Evolutionary conservation across 2,888 invertebrate genomes (phyloP), one percentile per base, ranked within the genome.

Genomic region (Eupeodes luniger): DNA sequence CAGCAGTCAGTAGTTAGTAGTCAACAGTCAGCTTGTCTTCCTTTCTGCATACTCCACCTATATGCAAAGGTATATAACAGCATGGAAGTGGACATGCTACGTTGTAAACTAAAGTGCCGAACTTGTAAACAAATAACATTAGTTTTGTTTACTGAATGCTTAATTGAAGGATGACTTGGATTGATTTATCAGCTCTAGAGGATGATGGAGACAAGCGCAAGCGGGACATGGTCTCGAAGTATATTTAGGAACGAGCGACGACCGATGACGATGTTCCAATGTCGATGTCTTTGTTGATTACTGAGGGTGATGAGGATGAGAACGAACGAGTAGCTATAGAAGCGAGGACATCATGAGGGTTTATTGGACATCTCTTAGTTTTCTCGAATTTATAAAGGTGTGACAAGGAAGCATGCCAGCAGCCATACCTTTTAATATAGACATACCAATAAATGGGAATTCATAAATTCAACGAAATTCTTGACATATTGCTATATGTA

Each of bases 121-220:
- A 86, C 83, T 83, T 86, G 86, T 86, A 86, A 86, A 86, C 86
- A 86, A 83, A 83, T 79, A 86, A 79, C 83, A 86, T 86, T 83
- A 86, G 86, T 83, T 83, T 86, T 86, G 86, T 86, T 79, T 86
- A 86, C 83, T 86, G 86, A 79, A 86, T 78, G 86, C 86, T 83
- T 86, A 86, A 86, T 86, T 86, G 86, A 86, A 86, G 83, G 86
- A 79, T 86, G 86, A 85, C 85, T 86, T 86, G 79, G 86, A 86
- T 83, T 83, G 86, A 83, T 86, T 86, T 82, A 86, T 86, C 82
- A 86, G 75, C 83, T 76, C 19, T 36, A n/a, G 10, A 55, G 16
- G 55, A 19, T 12, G 27, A 3, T 57, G 57, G 27, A 27, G 27
- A n/a, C 16, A n/a, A n/a, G 49, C 14, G 2, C 34, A 14, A 27